Evolutionary conservation across 2,888 invertebrate species (phyloP), one percentile per base, ranked within the genome.

Genomic region (Idaea aversata): DNA sequence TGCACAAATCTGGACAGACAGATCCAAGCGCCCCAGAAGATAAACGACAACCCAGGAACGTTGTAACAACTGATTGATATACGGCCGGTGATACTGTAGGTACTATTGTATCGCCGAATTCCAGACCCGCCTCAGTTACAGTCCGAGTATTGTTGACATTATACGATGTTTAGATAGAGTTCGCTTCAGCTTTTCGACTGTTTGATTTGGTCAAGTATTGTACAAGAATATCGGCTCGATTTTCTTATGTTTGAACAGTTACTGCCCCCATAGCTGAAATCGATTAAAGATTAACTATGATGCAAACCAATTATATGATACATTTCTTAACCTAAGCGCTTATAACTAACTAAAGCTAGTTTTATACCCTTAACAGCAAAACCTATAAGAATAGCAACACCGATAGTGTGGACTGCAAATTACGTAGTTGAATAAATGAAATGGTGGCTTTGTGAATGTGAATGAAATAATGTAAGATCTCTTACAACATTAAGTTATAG

Each of bases 11-110:
- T 90, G 89, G 86, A 89, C 89, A 84, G 90, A 88, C 87, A 88
- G 90, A 87, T 87, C 88, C 89, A 87, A 90, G 83, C 86, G 83
- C 83, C 78, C 76, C 82, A 87, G 87, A 90, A 92, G 92, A 93
- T 91, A 93, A 93, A 92, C 91, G 91, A 91, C 91, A 90, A 88
- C 84, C 88, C 86, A 87, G 79, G 84, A 88, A 82, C 89, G 84
- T 81, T 89, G 91, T 91, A 91, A 91, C 91, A 91, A 90, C 88
- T 91, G 92, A 93, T 91, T 92, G 92, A 92, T 92, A 89, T 90
- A 91, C 89, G 87, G 86, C 83, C 82, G 86, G 88, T 89, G 88
- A 90, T 90, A 88, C 85, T 88, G 85, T 85, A 83, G 77, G 76
- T 81, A 84, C 85, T 84, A 85, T 84, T 84, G 84, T 82, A 79